phyloP scores from a whole-genome alignment of 1,140 invertebrate species.

The Colletes gigas region DNA sequence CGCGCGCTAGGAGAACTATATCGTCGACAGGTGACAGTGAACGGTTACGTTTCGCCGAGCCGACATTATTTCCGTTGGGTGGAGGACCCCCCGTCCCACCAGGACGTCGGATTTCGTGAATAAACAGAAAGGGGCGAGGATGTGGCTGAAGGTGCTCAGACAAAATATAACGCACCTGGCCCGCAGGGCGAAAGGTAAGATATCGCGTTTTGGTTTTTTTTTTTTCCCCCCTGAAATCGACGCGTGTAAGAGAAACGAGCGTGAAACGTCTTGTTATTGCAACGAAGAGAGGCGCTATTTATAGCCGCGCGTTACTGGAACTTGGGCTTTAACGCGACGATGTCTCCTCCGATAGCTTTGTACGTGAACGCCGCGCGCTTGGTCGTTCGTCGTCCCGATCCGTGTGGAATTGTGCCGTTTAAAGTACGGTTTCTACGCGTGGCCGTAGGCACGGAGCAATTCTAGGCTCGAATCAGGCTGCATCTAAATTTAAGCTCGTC shows the following conservation, averaged over 20 bases:
- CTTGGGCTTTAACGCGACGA: not conserved
- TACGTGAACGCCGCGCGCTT: not conserved
- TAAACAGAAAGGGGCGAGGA: slow-evolving; percentile 65
- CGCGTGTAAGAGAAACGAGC: not conserved
- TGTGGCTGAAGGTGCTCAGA: slow-evolving; percentile 78
- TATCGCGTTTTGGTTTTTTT: not conserved
- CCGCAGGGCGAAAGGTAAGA: slow-evolving; percentile 75
- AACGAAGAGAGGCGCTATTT: slow-evolving; percentile 5
- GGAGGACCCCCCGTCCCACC: not conserved
- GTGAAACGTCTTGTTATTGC: not conserved
- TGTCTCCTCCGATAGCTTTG: not conserved
- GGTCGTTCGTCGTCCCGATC: no score
- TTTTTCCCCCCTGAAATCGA: not conserved
- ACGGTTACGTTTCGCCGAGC: not conserved
- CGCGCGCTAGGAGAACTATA: not conserved
- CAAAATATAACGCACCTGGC: slow-evolving; percentile 76
- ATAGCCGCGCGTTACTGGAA: not conserved
- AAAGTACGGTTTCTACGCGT: no score
- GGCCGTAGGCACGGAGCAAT: not conserved
- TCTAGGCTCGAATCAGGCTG: slow-evolving; percentile 29
- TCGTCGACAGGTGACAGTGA: slow-evolving; percentile 36
- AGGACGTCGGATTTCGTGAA: slow-evolving; percentile 52
- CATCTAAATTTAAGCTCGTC: slow-evolving; percentile 46
- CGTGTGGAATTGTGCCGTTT: not conserved
- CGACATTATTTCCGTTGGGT: slow-evolving; percentile 18